Base-by-base conservation (phyloP, 2,888 invertebrate genomes). In the Plebejus melissa region DNA sequence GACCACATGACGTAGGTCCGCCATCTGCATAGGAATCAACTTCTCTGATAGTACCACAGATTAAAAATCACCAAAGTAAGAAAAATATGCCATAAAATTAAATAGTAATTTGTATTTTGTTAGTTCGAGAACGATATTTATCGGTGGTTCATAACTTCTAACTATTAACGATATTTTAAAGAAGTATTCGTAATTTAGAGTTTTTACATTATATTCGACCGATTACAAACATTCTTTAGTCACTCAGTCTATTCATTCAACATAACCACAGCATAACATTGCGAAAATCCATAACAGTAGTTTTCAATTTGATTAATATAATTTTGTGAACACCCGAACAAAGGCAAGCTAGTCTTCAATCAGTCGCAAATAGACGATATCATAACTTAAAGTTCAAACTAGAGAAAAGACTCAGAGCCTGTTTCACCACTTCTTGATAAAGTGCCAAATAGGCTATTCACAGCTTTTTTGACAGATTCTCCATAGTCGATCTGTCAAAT, bases 311-410 rank as follows among this genome's bases (percentile, higher is more conserved):
- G 60, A 22, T 36, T 65, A 5, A 65, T 13, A 32, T 65, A 32
- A 65, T 32, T 65, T 9, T 65, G 65, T 65, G 65, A 65, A 65
- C 65, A 65, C 65, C 65, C 65, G 65, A 65, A 65, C 65, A 32
- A 65, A 65, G 65, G 65, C 65, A 65, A 65, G 65, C 65, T 65
- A 65, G 32, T 65, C 32, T 65, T 65, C 65, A 13, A 65, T 65
- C 65, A 65, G 65, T 65, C 65, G 65, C 32, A 32, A 1, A 13
- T 32, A 6, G 1, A 9, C 4, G 65, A 65, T 65, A 65, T 65
- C 65, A 36, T 36, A 65, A 65, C 32, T 65, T 65, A 3, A 32
- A 32, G 65, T 13, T 5, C 16, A 13, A 32, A 65, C 9, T 60
- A 60, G 28, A 60, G 46, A 11, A 11, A 46, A 46, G 9, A 46